These are phyloP conservation scores for Pasiphila rectangulata DNA, from an alignment of 2,888 invertebrate genomes.

Conservation along the genomic window DNA sequence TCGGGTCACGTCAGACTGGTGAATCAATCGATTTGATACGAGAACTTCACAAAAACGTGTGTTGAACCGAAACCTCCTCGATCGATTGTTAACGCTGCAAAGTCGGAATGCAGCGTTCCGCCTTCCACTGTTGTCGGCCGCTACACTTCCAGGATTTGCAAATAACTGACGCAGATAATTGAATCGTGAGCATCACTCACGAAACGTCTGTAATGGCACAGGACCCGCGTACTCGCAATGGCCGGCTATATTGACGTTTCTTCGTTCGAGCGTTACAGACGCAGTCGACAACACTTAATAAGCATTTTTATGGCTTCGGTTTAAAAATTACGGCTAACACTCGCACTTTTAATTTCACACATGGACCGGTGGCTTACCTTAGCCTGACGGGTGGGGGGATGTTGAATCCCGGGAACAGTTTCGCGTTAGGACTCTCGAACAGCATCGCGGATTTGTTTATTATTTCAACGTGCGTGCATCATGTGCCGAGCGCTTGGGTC, in stretches of 20 bases:
- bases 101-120: constrained; percentile 34
- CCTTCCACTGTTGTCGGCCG: constrained; percentile 18
- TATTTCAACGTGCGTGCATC: constrained; percentile 69
- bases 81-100: constrained; percentile 35
- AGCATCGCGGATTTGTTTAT: constrained; percentile 80
- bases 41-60: constrained; percentile 22
- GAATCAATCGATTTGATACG: constrained; percentile 30
- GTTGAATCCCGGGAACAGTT: constrained; percentile 85
- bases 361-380: constrained; percentile 58
- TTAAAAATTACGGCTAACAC: constrained; percentile 52
- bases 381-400: constrained; percentile 85
- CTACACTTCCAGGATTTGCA: constrained; percentile 15
- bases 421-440: constrained; percentile 87
- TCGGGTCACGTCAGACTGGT: too few species aligned
- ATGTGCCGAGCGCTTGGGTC: constrained; percentile 56
- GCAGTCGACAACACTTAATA: constrained; percentile 55
- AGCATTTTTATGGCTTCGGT: constrained; percentile 56
- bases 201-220: constrained; percentile 4
- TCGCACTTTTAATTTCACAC: constrained; percentile 35
- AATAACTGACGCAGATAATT: constrained; percentile 19
- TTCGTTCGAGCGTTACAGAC: constrained; percentile 52
- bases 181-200: constrained; percentile 26
- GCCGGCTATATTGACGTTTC: constrained; percentile 61
- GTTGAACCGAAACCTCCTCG: constrained; percentile 28
- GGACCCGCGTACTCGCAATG: constrained; percentile 29